Evolutionary conservation across 2,113 vertebrate species (phyloP).

Genomic region (Canis aureus): DNA sequence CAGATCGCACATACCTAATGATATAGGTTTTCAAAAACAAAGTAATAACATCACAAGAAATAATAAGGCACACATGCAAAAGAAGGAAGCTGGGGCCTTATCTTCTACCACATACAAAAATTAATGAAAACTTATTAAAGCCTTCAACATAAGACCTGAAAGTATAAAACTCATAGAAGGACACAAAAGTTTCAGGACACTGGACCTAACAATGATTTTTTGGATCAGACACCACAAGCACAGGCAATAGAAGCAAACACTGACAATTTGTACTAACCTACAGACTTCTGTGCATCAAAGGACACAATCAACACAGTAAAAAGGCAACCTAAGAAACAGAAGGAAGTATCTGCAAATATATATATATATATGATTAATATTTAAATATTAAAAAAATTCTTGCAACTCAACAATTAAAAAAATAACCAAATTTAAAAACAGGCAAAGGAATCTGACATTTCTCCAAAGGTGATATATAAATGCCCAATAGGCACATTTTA

Average conservation of each 20-base stretch:
- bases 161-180: background rate
- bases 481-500: background rate
- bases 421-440: background rate
- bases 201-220: background rate
- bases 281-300: background rate
- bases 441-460: background rate
- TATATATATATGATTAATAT: background rate
- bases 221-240: background rate
- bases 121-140: background rate
- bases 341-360: background rate
- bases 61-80: background rate
- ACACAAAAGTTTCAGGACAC: background rate
- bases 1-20: background rate
- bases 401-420: background rate
- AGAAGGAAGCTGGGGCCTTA: background rate
- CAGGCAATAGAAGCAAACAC: background rate
- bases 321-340: background rate
- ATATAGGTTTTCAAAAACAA: background rate
- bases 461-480: background rate
- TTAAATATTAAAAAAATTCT: background rate
- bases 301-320: background rate
- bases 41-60: background rate
- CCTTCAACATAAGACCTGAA: background rate
- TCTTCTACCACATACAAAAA: background rate
- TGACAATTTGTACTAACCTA: background rate